Conservation (phyloP, 2,113 vertebrate genomes). For the Pogona vitticeps region DNA sequence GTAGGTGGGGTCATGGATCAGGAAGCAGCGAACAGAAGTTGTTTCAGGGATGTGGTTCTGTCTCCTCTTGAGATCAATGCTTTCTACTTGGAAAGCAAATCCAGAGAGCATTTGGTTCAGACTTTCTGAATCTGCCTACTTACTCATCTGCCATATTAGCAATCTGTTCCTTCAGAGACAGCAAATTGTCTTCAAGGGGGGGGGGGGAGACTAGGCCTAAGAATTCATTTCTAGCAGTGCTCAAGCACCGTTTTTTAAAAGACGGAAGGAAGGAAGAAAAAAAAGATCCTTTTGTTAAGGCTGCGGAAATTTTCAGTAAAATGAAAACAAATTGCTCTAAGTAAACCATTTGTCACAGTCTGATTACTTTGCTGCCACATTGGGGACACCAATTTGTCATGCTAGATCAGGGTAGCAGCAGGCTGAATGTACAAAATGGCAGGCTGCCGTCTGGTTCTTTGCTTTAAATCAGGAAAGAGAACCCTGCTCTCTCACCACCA, state of each 20-base stretch:
- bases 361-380: conserved; percentile 82
- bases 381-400: conserved; percentile 84
- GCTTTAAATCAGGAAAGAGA: conserved; percentile 31
- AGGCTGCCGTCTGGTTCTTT: conserved; percentile 66
- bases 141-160: too few relatives aligned
- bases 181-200: not conserved
- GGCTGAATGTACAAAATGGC: conserved; percentile 72
- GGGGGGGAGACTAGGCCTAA: conserved; percentile 21
- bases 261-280: not conserved
- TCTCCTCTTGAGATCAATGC: not conserved
- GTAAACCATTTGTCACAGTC: conserved; percentile 87
- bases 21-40: not conserved
- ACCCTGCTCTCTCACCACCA: not conserved
- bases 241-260: conserved; percentile 51
- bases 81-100: not conserved
- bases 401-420: conserved; percentile 79
- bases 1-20: too few relatives aligned
- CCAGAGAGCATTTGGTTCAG: not conserved
- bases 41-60: rapidly evolving
- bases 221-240: conserved; percentile 35
- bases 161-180: not conserved
- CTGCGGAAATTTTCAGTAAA: conserved; percentile 79
- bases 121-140: not conserved
- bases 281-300: conserved; percentile 67
- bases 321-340: conserved; percentile 86